Evolutionary conservation across 2,888 invertebrate species (phyloP), one percentile per base, ranked within the genome.

Genomic region (Girardia tigrina): DNA sequence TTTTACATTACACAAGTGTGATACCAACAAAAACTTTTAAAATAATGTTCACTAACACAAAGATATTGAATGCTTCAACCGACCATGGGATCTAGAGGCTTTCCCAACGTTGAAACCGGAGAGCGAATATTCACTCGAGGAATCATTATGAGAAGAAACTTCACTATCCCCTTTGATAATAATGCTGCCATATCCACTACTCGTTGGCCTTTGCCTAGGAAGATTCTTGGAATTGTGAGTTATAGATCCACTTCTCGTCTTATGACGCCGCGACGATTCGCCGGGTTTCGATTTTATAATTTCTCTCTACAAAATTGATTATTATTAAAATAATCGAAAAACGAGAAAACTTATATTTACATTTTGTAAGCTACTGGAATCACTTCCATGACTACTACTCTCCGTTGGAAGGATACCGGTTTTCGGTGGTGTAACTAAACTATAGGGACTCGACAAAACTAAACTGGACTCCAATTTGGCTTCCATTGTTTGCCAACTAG

Each of bases 141-240:
- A 56, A 16, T 56, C 56, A 56, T 56, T 56, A n/a, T 56, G 56
- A 56, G 56, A 56, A 56, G 56, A 56, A 56, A 56, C 56, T 56
- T 56, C 56, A n/a, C 56, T 56, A 23, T 56, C 56, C 6, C 56
- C 56, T 56, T 56, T 56, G n/a, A 56, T 8, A n/a, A 8, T 56
- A 8, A 56, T 56, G n/a, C 56, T 56, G 23, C 56, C 56, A 23
- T 56, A 56, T n/a, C 56, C 56, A 56, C 56, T 56, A 56, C 56
- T 56, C 2, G 56, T 56, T 16, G 56, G 56, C n/a, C 56, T 56
- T 56, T 56, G 56, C 23, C n/a, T 56, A 8, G 56, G 56, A 4
- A 56, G 4, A 56, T 56, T 56, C 23, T 56, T 56, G 23, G 56
- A 8, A 56, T 56, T 4, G 23, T 16, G n/a, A 6, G 56, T 4